phyloP scores from a whole-genome alignment of 2,113 vertebrate species.

The Arothron firmamentum region DNA sequence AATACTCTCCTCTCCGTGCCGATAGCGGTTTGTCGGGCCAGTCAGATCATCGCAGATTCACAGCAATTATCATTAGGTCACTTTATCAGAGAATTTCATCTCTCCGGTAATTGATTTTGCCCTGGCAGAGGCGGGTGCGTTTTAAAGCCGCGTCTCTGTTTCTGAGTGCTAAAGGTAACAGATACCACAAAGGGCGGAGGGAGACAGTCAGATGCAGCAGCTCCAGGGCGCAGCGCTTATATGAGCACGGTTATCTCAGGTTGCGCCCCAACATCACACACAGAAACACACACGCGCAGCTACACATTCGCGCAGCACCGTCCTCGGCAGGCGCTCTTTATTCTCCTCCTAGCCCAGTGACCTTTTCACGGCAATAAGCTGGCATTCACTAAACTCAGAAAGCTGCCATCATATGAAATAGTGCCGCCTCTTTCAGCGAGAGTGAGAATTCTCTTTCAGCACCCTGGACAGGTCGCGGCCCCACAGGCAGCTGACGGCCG shows the following conservation, averaged over 20 bases:
- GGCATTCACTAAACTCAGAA: constrained; percentile 60
- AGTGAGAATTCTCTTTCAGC: constrained; percentile 44
- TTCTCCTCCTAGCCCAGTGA: constrained; percentile 57
- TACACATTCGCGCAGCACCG: constrained; percentile 4
- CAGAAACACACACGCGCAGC: constrained; percentile 2
- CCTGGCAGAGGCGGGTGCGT: constrained; percentile 28
- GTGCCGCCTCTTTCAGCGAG: constrained; percentile 53
- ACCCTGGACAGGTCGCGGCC: constrained; percentile 25
- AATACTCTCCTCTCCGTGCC: constrained; percentile 44
- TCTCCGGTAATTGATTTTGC: constrained; percentile 65
- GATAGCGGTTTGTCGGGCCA: constrained; percentile 59
- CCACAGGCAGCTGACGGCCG: constrained; percentile 8
- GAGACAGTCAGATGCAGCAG: constrained; percentile 27
- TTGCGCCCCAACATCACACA: constrained; percentile 40
- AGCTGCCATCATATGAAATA: constrained; percentile 59
- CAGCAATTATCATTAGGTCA: constrained; percentile 61
- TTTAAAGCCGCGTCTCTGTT: constrained; percentile 46
- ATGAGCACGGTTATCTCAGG: constrained; percentile 50
- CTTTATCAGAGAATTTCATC: constrained; percentile 68
- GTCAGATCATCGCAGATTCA: constrained; percentile 52
- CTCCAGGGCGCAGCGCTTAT: constrained; percentile 42
- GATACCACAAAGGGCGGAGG: constrained; percentile 44
- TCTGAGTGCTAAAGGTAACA: constrained; percentile 61
- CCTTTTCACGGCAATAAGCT: constrained; percentile 71
- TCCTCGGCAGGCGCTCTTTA: constrained; percentile 49